Evolutionary conservation across 2,888 invertebrate genomes (phyloP), one percentile per base, ranked within the genome.

Genomic region (Mactromeris polynyma): DNA sequence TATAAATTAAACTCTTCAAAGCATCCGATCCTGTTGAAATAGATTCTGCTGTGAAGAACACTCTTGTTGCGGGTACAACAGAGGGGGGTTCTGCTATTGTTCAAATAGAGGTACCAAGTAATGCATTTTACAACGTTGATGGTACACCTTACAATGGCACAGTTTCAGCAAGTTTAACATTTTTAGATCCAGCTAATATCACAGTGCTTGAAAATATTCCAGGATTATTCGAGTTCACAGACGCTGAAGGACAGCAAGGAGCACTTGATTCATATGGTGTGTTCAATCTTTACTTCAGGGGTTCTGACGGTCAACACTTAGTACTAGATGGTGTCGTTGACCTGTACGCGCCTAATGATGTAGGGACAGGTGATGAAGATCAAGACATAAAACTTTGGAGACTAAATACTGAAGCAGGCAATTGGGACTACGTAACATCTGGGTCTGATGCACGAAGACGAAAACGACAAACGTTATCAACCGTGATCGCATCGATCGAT

Each of bases 321-420:
- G 26, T 26, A 26, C n/a, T 46, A 14, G 17, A 80, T 14, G 80
- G 42, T 2, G n/a, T 46, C 1, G n/a, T 80, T 46, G 80, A 80
- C 40, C 17, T 80, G 6, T 80, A 36, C 11, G n/a, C 42, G 26
- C 80, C 80, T 11, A 26, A 42, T 26, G 46, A 36, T 51, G 1
- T 81, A 3, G 42, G 9, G 7, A 31, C 42, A 6, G 54, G 33
- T 81, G 51, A 4, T 19, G 31, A 11, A 2, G 19, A 6, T 26
- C 19, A 81, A 31, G 36, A 81, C 11, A 54, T 81, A 31, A 33
- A 81, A 38, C 46, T 81, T 1, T 81, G 81, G 81, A 33, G 33
- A 54, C 58, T 81, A 2, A 81, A 80, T n/a, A 26, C 42, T 46
- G 9, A 42, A 26, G 14, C 21, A 0, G 80, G 42, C n/a, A 31